Evolutionary conservation across 2,113 vertebrate genomes (phyloP).

Genomic region (Rhizomys pruinosus): DNA sequence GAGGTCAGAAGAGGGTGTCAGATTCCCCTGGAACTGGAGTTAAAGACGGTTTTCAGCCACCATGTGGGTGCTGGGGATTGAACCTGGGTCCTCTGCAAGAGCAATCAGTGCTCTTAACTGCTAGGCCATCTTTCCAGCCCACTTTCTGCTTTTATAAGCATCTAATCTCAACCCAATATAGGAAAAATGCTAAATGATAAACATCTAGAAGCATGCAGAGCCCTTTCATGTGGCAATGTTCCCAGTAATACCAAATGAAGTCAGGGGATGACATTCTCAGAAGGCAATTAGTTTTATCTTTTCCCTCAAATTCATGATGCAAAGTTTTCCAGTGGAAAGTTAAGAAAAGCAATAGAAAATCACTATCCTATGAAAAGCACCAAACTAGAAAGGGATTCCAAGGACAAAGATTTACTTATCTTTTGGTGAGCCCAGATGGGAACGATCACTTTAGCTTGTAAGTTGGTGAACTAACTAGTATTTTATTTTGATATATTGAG

Average conservation of each 20-base stretch:
- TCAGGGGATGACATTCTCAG: constrained; percentile 60
- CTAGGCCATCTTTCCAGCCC: too few relatives aligned
- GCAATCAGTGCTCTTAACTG: too few relatives aligned
- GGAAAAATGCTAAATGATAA: constrained; percentile 59
- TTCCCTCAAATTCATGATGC: constrained; percentile 45
- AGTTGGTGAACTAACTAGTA: not conserved
- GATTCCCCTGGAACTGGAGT: too few relatives aligned
- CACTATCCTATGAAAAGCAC: not conserved
- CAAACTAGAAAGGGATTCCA: not conserved
- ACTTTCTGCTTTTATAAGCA: not conserved
- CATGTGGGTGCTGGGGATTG: too few relatives aligned
- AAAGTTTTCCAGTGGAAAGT: constrained; percentile 62
- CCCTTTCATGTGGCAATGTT: constrained; percentile 9
- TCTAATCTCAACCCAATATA: constrained; percentile 62
- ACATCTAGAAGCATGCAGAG: not conserved
- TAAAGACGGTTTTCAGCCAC: too few relatives aligned
- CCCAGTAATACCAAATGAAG: constrained; percentile 55
- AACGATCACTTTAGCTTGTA: not conserved
- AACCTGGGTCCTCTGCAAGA: too few relatives aligned
- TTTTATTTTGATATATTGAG: not conserved
- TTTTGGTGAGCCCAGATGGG: not conserved
- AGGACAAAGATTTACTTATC: not conserved
- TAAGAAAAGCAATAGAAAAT: constrained; percentile 19
- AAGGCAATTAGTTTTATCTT: constrained; percentile 8
- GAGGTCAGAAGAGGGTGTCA: too few relatives aligned